phyloP scores from a whole-genome alignment of 2,888 invertebrate genomes.

The Parascotia fuliginaria region DNA sequence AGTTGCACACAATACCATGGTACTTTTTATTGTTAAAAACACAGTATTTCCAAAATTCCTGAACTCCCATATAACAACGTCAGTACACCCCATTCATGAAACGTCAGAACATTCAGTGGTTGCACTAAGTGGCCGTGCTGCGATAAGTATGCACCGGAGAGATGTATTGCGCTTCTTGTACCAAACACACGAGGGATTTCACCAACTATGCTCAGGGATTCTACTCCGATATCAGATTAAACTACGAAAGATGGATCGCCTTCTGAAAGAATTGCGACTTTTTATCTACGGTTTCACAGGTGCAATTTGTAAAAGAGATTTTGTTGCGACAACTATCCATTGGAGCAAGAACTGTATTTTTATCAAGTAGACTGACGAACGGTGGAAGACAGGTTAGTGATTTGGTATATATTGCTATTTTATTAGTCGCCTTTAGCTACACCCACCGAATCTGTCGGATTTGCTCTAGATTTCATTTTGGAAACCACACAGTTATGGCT shows the following conservation, averaged over 20 bases:
- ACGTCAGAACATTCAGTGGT: conserved; percentile 17
- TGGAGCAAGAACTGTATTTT: too few relatives aligned
- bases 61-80: conserved; percentile 4
- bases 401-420: too few relatives aligned
- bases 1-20: too few relatives aligned
- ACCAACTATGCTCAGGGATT: conserved; percentile 29
- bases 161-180: conserved; percentile 52
- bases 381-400: too few relatives aligned
- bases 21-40: not conserved
- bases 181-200: conserved; percentile 43
- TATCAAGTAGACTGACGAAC: too few relatives aligned
- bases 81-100: conserved; percentile 7
- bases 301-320: conserved; percentile 2
- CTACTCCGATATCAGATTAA: conserved; percentile 37
- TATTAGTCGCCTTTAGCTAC: too few relatives aligned
- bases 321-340: not conserved
- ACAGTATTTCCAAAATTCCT: not conserved
- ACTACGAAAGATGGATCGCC: conserved; percentile 32
- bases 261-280: conserved; percentile 14
- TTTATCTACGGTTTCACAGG: conserved; percentile 5
- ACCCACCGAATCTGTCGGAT: too few relatives aligned
- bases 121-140: conserved; percentile 37
- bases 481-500: too few relatives aligned
- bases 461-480: too few relatives aligned
- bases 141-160: conserved; percentile 55